Conservation (phyloP, 2,797 vertebrate species). For the Novumbra hubbsi region DNA sequence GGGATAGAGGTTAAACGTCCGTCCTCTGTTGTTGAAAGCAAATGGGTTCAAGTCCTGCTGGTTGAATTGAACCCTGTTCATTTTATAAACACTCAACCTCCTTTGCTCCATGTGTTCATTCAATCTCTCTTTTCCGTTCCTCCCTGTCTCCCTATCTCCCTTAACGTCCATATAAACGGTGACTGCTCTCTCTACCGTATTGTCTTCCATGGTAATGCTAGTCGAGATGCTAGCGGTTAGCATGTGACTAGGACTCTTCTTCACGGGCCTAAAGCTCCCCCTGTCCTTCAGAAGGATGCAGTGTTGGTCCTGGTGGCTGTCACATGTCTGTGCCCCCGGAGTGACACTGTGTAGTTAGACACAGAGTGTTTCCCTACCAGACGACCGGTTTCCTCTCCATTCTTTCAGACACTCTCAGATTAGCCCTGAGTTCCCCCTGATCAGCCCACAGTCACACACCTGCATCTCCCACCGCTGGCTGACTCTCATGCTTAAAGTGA, state of each 20-base stretch:
- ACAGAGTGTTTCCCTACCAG: conserved; percentile 35
- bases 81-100: conserved; percentile 38
- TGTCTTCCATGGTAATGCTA: not conserved
- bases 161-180: not conserved
- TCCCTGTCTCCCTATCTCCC: conserved; percentile 7
- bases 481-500: conserved; percentile 44
- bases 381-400: conserved; percentile 58
- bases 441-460: conserved; percentile 52
- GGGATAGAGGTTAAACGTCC: conserved; percentile 71
- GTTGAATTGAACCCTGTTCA: conserved; percentile 54
- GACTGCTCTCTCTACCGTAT: conserved; percentile 18
- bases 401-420: conserved; percentile 57
- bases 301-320: conserved; percentile 27
- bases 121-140: not conserved
- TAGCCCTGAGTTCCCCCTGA: conserved; percentile 44
- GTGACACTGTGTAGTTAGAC: conserved; percentile 44
- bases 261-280: conserved; percentile 36
- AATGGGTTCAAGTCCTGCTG: conserved; percentile 62
- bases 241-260: conserved; percentile 31
- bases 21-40: conserved; percentile 63
- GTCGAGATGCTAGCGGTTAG: not conserved
- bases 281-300: conserved; percentile 29
- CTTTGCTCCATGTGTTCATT: conserved; percentile 30
- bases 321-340: conserved; percentile 55
- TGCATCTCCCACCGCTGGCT: conserved; percentile 42